Percentiles rank a stretch among this genome's conserved stretches.
phyloP scores from a whole-genome alignment of 2,113 vertebrate species.

The Micromys minutus region DNA sequence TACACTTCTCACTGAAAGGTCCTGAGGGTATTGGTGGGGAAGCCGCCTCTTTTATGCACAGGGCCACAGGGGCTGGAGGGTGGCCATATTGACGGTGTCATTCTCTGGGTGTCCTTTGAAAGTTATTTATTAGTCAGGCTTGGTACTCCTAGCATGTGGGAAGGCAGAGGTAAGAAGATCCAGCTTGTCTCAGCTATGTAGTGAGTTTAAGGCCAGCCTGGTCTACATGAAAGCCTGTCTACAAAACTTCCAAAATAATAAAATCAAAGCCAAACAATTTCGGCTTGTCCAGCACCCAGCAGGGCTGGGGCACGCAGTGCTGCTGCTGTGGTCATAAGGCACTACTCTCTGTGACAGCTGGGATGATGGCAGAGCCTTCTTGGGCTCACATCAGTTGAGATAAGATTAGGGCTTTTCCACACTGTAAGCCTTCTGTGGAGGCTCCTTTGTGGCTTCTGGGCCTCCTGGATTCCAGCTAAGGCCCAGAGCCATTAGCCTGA shows the following conservation, averaged over 20 bases:
- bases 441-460: not conserved
- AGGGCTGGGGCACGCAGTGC: not conserved
- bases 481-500: not conserved
- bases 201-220: not conserved
- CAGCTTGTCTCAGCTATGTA: not conserved
- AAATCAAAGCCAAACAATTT: no score
- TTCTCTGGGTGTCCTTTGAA: not conserved
- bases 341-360: fast-evolving
- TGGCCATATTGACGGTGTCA: not conserved
- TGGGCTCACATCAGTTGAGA: not conserved
- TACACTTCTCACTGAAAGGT: not conserved
- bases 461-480: not conserved
- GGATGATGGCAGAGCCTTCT: not conserved
- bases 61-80: no score
- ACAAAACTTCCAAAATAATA: not conserved
- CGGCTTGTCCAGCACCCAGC: not conserved
- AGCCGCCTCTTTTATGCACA: not conserved
- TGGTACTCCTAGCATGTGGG: not conserved
- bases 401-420: not conserved
- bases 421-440: not conserved
- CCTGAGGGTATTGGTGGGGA: not conserved
- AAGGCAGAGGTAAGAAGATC: no score
- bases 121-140: not conserved
- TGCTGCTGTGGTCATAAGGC: fast-evolving
- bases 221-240: not conserved